These are phyloP conservation scores for Idaea aversata DNA, from an alignment of 2,888 invertebrate species.

Conservation along the genomic window DNA sequence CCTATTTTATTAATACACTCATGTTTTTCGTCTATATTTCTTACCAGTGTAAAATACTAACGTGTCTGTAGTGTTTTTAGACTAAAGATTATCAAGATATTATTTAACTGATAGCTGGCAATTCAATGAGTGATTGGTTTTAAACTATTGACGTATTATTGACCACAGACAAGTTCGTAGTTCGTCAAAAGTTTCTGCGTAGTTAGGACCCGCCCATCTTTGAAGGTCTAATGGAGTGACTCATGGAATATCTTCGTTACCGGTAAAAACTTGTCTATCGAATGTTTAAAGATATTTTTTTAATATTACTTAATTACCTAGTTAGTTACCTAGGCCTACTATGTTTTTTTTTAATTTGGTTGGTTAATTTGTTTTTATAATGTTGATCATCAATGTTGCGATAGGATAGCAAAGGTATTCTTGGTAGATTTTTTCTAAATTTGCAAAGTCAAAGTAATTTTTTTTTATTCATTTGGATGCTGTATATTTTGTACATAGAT, in stretches of 20 bases:
- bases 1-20: neutral
- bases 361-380: too few relatives aligned
- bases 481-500: too few relatives aligned
- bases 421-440: too few relatives aligned
- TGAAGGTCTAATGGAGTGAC: slow-evolving; percentile 2
- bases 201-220: slow-evolving; percentile 2
- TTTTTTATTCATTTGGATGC: too few relatives aligned
- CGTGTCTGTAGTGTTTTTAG: neutral
- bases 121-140: neutral
- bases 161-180: neutral
- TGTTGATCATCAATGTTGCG: too few relatives aligned
- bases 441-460: too few relatives aligned
- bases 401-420: too few relatives aligned
- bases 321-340: too few relatives aligned
- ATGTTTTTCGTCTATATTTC: neutral
- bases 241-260: neutral
- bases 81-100: neutral
- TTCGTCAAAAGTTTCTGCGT: neutral
- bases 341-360: too few relatives aligned
- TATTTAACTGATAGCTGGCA: too few relatives aligned
- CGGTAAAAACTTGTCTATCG: neutral
- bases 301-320: too few relatives aligned
- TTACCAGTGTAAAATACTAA: neutral
- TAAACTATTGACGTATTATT: neutral
- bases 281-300: neutral